Evolutionary conservation across 2,113 vertebrate genomes (phyloP).

Genomic region (Sylvietta virens): DNA sequence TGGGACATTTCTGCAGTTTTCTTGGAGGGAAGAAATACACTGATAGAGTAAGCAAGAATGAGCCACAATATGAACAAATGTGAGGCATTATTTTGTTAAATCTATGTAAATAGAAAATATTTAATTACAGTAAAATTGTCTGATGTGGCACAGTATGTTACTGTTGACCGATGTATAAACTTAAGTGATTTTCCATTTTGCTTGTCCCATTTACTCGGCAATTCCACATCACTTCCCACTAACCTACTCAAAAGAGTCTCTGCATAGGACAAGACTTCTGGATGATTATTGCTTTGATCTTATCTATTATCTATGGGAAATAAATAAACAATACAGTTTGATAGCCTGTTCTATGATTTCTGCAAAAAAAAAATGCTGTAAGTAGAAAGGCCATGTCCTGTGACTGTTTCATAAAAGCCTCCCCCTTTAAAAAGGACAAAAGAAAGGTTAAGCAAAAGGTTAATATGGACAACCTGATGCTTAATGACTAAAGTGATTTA

Average conservation of each 20-base stretch:
- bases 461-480: background rate
- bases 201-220: background rate
- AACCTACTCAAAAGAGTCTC: background rate
- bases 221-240: background rate
- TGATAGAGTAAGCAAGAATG: background rate
- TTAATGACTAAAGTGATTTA: background rate
- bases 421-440: no score
- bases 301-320: background rate
- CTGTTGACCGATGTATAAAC: background rate
- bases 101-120: background rate
- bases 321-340: background rate
- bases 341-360: background rate
- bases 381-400: background rate
- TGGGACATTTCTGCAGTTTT: background rate
- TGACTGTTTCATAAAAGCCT: background rate
- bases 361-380: background rate
- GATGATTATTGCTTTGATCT: background rate
- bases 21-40: background rate
- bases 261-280: background rate
- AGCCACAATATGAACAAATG: background rate
- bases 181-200: background rate
- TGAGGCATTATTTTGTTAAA: background rate
- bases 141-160: background rate
- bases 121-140: background rate
- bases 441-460: no score